Percentiles rank a stretch among this genome's conserved stretches.
phyloP scores from a whole-genome alignment of 2,888 invertebrate species.

The Lysandra coridon region DNA sequence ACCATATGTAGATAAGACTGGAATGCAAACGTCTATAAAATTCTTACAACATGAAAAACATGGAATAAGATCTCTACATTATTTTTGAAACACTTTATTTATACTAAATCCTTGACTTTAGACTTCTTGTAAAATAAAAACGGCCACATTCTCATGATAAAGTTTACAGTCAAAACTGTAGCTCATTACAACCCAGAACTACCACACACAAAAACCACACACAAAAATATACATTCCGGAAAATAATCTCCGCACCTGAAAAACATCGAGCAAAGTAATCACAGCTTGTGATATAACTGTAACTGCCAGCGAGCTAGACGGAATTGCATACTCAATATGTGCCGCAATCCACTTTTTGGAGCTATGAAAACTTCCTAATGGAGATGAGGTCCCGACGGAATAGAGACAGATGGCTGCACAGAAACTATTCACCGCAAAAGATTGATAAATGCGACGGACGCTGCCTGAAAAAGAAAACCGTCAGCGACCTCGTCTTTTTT shows the following conservation, averaged over 20 bases:
- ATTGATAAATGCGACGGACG: conserved; percentile 7
- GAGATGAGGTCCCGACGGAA: conserved; percentile 6
- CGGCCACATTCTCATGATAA: neutral
- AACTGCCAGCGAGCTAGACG: neutral
- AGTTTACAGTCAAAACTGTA: neutral
- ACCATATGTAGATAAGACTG: too few species aligned
- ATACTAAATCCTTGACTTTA: neutral
- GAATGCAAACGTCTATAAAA: too few species aligned
- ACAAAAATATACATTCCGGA: neutral
- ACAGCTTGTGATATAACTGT: neutral
- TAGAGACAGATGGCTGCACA: neutral
- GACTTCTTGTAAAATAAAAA: neutral
- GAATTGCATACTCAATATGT: conserved; percentile 5
- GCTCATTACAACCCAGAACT: neutral
- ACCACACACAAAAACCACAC: neutral
- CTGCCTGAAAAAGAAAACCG: neutral
- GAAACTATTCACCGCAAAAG: conserved; percentile 2
- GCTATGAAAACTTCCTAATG: conserved; percentile 9
- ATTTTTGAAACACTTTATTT: too few species aligned
- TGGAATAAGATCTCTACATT: too few species aligned
- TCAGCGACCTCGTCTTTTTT: neutral
- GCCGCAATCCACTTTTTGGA: conserved; percentile 17
- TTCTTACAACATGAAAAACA: too few species aligned
- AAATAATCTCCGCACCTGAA: neutral
- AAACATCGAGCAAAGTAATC: neutral